Evolutionary conservation across 2,113 vertebrate species (phyloP), one percentile per base, ranked within the genome.

Genomic region (Saguinus midas): DNA sequence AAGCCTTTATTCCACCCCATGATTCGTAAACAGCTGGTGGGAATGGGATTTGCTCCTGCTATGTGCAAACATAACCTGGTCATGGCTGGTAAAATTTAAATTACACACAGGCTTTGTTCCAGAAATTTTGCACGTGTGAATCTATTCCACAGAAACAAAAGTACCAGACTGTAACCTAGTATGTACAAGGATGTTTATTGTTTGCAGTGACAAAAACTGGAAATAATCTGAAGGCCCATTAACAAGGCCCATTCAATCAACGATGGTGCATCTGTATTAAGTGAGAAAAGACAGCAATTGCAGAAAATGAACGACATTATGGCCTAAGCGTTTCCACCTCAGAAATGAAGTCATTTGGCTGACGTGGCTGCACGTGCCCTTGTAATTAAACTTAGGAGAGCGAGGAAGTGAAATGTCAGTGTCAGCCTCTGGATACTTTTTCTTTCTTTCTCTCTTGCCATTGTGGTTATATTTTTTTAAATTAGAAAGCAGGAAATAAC

Each of bases 111-210:
- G 10, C 68, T 95, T 84, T 92, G 93, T 66, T 73, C 14, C 35
- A 32, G 40, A 78, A 90, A 80, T 25, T 70, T 35, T 37, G 35
- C 73, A 25, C 4, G 11, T 81, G 27, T 16, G 11, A 86, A 50
- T 75, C 17, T 58, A 21, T 61, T 70, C 80, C 86, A 61, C 25
- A 73, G 87, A 95, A 97, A 85, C 76, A 81, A 94, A 97, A 96
- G 25, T 43, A 93, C 37, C 50, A 83, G 23, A 61, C 21, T 14
- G 17, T 9, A 23, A 20, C 57, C n/a, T 37, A 75, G 18, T 89
- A 37, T n/a, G 7, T 66, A 72, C 27, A 91, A 64, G 20, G 58
- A 32, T 29, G 40, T 97, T 97, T 97, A 96, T 96, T 96, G 83
- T 94, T 90, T 92, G 52, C 57, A 87, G 64, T 48, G 27, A 79